Conservation (phyloP, 92 coral and sea anemone species). For the Actinernus sp. region DNA sequence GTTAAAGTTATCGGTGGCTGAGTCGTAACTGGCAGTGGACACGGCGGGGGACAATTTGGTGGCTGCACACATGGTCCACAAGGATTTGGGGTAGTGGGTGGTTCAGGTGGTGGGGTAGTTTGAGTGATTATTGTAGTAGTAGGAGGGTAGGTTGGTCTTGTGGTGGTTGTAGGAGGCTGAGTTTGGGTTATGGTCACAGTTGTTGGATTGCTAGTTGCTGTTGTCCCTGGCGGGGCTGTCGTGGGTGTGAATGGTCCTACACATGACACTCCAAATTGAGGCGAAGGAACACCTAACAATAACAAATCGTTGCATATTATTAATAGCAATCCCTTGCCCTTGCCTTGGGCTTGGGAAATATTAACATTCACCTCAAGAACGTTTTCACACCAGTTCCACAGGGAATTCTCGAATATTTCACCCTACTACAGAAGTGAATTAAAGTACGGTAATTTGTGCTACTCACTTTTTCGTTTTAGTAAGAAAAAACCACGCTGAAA, state of each 20-base stretch:
- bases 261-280: slow-evolving; percentile 25
- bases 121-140: too few species aligned
- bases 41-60: slow-evolving; percentile 19
- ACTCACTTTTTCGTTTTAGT: too few species aligned
- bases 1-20: slow-evolving; percentile 8
- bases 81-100: not conserved
- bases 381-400: too few species aligned
- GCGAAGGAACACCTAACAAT: slow-evolving; percentile 44
- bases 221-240: slow-evolving; percentile 80
- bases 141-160: too few species aligned
- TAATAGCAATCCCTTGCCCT: too few species aligned
- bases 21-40: slow-evolving; percentile 18
- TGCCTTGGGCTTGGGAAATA: too few species aligned
- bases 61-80: slow-evolving; percentile 15
- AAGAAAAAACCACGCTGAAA: too few species aligned
- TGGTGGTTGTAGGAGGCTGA: slow-evolving; percentile 4
- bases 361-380: too few species aligned
- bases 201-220: slow-evolving; percentile 97
- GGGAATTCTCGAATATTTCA: too few species aligned
- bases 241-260: slow-evolving; percentile 12
- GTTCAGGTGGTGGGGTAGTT: too few species aligned
- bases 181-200: slow-evolving; percentile 4
- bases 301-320: not conserved
- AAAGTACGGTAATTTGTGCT: too few species aligned
- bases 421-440: too few species aligned